These are phyloP conservation scores for Drosophila busckii DNA, from an alignment of 1,140 invertebrate genomes.

Conservation along the genomic window DNA sequence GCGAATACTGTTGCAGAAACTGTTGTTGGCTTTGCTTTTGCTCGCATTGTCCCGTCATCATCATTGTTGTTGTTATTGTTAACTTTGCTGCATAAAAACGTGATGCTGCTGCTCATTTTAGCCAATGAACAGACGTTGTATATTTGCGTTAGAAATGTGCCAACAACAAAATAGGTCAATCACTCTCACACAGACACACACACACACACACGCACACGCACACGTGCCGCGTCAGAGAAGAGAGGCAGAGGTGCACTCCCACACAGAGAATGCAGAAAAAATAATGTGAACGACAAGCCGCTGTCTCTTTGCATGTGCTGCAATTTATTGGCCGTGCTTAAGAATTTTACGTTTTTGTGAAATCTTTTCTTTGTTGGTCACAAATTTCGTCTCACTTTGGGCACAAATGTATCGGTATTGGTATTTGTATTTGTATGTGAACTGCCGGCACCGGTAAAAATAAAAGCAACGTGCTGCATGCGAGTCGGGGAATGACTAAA, in stretches of 20 bases:
- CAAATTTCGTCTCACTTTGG: no score
- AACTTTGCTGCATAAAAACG: slow-evolving; percentile 69
- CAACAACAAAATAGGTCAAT: slow-evolving; percentile 31
- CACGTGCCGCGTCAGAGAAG: no score
- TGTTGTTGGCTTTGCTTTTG: slow-evolving; percentile 32
- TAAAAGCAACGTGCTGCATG: slow-evolving; percentile 15
- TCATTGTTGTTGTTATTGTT: slow-evolving; percentile 38
- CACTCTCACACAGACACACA: slow-evolving; percentile 13
- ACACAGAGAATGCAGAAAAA: slow-evolving; percentile 15
- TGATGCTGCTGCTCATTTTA: slow-evolving; percentile 69
- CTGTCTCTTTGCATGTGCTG: no score
- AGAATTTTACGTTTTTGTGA: slow-evolving; percentile 6
- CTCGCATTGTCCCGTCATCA: slow-evolving; percentile 29
- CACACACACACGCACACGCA: slow-evolving; percentile 2
- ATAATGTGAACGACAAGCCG: slow-evolving; percentile 10
- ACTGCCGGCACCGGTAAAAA: slow-evolving; percentile 16
- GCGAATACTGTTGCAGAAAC: slow-evolving; percentile 34
- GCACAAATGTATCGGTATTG: no score
- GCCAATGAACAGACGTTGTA: slow-evolving; percentile 13
- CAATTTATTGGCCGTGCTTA: no score
- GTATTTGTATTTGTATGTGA: neutral
- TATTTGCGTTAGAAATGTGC: slow-evolving; percentile 8
- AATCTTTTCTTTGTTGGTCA: no score
- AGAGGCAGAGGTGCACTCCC: slow-evolving; percentile 18
- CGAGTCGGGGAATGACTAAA: slow-evolving; percentile 33